A percentile compares a stretch with the other conserved stretches of the same genome.
These are phyloP conservation scores for Rhynchomys soricoides DNA, from an alignment of 2,113 vertebrate genomes.

Conservation along the genomic window DNA sequence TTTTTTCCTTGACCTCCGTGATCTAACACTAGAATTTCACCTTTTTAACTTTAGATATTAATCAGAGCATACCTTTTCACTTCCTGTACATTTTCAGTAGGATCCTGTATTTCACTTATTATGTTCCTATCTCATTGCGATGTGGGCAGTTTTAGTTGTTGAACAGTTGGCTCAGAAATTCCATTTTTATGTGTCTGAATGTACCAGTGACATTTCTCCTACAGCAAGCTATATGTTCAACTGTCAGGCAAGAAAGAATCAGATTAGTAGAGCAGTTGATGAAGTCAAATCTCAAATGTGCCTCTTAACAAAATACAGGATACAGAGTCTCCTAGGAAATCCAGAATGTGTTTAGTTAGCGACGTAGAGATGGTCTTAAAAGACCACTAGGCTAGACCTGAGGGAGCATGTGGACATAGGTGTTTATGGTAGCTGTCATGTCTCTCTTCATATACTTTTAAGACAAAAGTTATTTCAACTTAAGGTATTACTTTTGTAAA, in stretches of 20 bases:
- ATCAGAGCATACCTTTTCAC: background rate
- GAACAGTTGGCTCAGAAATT: conserved; percentile 50
- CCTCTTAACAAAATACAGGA: background rate
- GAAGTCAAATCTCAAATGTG: conserved; percentile 12
- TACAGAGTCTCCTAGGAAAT: background rate
- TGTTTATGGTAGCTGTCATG: background rate
- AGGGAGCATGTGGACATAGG: background rate
- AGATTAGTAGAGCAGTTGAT: conserved; percentile 67
- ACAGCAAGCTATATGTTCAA: background rate
- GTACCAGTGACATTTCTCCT: conserved; percentile 66
- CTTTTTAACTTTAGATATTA: conserved; percentile 35
- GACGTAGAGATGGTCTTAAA: background rate
- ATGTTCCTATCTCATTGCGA: background rate
- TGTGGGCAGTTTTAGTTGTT: conserved; percentile 27
- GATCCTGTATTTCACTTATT: background rate
- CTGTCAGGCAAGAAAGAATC: conserved; percentile 27
- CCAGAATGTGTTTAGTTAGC: background rate
- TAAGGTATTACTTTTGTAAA: background rate
- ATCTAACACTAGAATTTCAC: background rate
- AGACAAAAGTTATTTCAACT: background rate
- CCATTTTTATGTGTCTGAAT: conserved; percentile 38
- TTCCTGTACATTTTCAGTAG: conserved; percentile 37
- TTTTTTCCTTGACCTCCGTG: background rate
- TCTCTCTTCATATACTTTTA: background rate
- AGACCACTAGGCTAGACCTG: background rate